Base-by-base conservation (phyloP, 2,888 invertebrate genomes). In the Eubasilissa splendida region DNA sequence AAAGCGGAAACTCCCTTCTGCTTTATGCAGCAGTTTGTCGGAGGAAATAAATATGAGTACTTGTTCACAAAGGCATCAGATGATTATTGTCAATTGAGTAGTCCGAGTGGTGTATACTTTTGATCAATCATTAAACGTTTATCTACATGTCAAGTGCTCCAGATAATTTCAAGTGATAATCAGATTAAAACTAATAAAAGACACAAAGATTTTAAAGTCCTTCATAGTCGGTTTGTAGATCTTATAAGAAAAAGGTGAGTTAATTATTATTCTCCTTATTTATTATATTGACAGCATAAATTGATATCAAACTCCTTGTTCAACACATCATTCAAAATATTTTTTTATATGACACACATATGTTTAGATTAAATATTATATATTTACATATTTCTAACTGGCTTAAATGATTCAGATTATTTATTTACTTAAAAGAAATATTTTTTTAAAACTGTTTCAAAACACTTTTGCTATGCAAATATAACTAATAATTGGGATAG, bases 1-100 rank as follows among this genome's bases (percentile, higher is more conserved):
- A 66, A 73, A 73, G 66, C 54, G 54, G 42, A 65, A 78, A 73
- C 79, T 63, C 79, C 79, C 79, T 78, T 73, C 58, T 11, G 56
- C 9, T 63, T 53, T 70, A 52, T 70, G 22, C 52, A 33, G 7
- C 42, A 42, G 42, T 42, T 42, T 2, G 42, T 42, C 52, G 53
- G 54, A 70, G n/a, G 70, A 70, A 70, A 11, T 54, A 52, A 70
- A 70, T 70, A 70, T 53, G 53, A 70, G 70, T 53, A 70, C 70
- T 70, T 22, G 31, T 60, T 4, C 42, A 42, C 42, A 42, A 4
- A 10, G 8, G 31, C 52, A 53, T 54, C 42, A 33, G 50, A 73
- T 73, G 42, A 54, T 73, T 71, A 33, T 53, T 73, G 56, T 8
- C 71, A 73, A 73, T 73, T 73, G 71, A 56, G 56, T 12, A 7